Evolutionary conservation across 1,140 invertebrate species (phyloP).

Genomic region (Adoxophyes honmai): DNA sequence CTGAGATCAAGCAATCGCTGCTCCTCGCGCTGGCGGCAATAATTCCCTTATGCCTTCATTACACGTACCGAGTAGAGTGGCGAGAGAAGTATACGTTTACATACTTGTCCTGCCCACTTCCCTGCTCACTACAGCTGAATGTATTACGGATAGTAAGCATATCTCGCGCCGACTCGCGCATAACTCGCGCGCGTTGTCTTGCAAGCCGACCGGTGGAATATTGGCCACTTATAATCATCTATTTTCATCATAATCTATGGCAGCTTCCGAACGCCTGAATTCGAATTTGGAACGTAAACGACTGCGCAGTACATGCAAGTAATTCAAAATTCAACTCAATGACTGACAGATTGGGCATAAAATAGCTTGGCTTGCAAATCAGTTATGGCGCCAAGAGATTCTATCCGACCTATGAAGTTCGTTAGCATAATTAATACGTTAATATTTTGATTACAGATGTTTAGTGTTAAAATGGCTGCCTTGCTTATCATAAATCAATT

Average conservation of each 20-base stretch:
- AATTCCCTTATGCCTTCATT: too few species aligned
- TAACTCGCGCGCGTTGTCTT: too few species aligned
- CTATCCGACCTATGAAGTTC: slow-evolving; percentile 17
- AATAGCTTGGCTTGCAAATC: not conserved
- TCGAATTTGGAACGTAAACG: slow-evolving; percentile 15
- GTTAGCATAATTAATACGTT: slow-evolving; percentile 28
- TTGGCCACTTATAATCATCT: too few species aligned
- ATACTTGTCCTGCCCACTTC: too few species aligned
- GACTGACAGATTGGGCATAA: not conserved
- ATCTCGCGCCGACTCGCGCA: too few species aligned
- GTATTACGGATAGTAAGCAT: too few species aligned
- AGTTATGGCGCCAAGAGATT: slow-evolving; percentile 13
- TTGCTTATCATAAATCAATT: slow-evolving; percentile 15
- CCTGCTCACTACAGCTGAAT: too few species aligned
- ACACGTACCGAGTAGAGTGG: too few species aligned
- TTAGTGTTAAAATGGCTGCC: slow-evolving; percentile 17
- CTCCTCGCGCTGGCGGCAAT: too few species aligned
- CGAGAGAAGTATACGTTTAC: too few species aligned
- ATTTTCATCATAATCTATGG: not conserved
- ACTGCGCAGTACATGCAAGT: not conserved
- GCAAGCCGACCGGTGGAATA: too few species aligned
- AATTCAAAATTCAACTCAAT: not conserved
- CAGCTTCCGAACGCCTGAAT: slow-evolving; percentile 23
- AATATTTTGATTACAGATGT: slow-evolving; percentile 34
- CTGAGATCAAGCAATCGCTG: too few species aligned